phyloP scores from a whole-genome alignment of 1,140 invertebrate species.

The Scaptomyza hsui region DNA sequence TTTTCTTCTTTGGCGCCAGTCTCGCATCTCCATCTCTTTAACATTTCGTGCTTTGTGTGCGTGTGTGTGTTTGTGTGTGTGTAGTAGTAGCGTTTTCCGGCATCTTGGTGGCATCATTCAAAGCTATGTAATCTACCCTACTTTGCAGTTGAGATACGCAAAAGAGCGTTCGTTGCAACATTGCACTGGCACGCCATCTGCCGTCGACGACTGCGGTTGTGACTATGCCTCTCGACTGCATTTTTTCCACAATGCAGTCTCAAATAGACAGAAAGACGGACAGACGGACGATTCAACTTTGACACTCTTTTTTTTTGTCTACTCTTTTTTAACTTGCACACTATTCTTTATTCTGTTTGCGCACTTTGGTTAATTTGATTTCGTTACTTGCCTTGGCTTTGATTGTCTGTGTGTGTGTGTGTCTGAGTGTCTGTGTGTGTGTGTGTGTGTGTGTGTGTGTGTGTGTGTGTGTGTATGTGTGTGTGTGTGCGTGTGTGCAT shows the following conservation, averaged over 20 bases:
- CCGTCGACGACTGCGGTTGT: conserved; percentile 57
- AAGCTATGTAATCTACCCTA: conserved; percentile 77
- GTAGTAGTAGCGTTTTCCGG: conserved; percentile 47
- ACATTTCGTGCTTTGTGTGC: neutral
- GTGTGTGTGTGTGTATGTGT: conserved; percentile 6
- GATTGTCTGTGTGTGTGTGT: conserved; percentile 37
- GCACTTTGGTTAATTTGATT: conserved; percentile 79
- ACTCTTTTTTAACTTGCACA: neutral
- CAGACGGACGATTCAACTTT: neutral
- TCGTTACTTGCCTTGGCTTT: conserved; percentile 42
- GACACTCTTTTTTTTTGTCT: neutral
- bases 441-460: conserved; percentile 16
- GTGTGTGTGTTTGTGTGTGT: neutral
- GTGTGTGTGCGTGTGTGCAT: too few species aligned
- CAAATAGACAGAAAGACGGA: neutral
- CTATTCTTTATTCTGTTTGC: conserved; percentile 56
- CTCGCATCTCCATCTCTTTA: neutral
- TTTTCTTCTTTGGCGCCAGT: conserved; percentile 51
- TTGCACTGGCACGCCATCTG: conserved; percentile 39
- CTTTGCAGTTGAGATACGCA: conserved; percentile 75
- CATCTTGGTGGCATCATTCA: conserved; percentile 51
- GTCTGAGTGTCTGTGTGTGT: conserved; percentile 18
- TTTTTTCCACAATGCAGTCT: conserved; percentile 17
- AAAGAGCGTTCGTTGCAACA: conserved; percentile 29
- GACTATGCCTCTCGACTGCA: conserved; percentile 25